Base-by-base conservation (phyloP, 2,113 vertebrate species). In the Silurus meridionalis region DNA sequence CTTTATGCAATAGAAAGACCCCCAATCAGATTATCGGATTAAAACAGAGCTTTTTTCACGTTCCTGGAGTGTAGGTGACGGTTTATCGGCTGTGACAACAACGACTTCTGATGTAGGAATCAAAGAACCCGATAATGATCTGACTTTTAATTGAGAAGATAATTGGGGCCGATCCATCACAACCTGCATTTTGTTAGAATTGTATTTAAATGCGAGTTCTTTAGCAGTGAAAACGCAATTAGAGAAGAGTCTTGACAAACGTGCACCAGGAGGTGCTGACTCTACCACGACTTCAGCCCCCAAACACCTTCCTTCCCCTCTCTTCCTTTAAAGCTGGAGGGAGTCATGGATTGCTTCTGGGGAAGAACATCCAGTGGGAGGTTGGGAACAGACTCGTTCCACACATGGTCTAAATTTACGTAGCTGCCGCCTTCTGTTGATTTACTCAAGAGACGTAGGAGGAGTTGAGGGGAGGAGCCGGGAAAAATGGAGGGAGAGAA, bases 371-470 rank as follows among this genome's bases (percentile, higher is more conserved):
- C 6, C 19, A 52, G 87, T 67, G 48, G 57, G 28, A 67, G 63
- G 87, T 74, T 77, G 17, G 66, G 50, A 23, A 80, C 60, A 8
- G 37, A 55, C 83, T 88, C 9, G 57, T 37, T 83, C 90, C 85
- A 91, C 87, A 92, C 85, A 84, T 92, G 90, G 86, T 88, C 89
- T 72, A 90, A 46, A 91, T 91, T 89, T 87, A 53, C 81, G 82
- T 83, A 86, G 80, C 86, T 92, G 89, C 82, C 88, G 89, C 85
- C 82, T 87, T 81, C 55, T 82, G 64, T 9, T 84, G 84, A 79
- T 87, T 80, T 77, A 78, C 78, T 50, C 17, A 55, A 83, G 78
- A 86, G 63, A 74, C 48, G 71, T 81, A 28, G 25, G 78, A 17
- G 69, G 69, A 55, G 37, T 21, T 50, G 81, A 82, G 15, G 6